Evolutionary conservation across 2,113 vertebrate genomes (phyloP).

Genomic region (Ibidorhyncha struthersii): DNA sequence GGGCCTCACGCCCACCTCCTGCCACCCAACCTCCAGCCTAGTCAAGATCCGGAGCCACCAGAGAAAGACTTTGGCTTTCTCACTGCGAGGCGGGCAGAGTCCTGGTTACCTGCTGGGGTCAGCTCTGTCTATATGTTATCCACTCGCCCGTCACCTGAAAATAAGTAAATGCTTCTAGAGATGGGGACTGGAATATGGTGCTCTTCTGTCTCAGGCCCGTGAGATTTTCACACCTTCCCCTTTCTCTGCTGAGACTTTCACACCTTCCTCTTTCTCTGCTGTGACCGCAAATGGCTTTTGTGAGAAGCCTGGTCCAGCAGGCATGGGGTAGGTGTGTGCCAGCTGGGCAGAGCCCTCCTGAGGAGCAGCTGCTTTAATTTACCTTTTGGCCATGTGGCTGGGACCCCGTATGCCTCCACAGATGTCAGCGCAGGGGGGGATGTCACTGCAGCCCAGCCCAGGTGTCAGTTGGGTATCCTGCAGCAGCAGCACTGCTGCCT

Average conservation of each 20-base stretch:
- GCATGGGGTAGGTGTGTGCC: neutral
- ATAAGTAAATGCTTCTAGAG: neutral
- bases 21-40: neutral
- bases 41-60: neutral
- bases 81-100: neutral
- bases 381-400: neutral
- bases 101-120: neutral
- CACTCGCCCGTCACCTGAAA: neutral
- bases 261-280: neutral
- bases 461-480: neutral
- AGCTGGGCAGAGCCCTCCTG: neutral
- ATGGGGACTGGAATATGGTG: neutral
- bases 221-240: neutral
- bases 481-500: neutral
- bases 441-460: too few species aligned
- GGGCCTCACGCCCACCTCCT: neutral
- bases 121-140: neutral
- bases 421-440: accelerated
- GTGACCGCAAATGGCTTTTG: neutral
- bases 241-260: neutral
- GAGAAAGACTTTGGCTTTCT: neutral
- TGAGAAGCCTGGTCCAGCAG: neutral
- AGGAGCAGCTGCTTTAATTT: neutral
- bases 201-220: neutral
- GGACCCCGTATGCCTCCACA: neutral